These are phyloP conservation scores for Pteronura brasiliensis DNA, from an alignment of 2,113 vertebrate species.

Conservation along the genomic window DNA sequence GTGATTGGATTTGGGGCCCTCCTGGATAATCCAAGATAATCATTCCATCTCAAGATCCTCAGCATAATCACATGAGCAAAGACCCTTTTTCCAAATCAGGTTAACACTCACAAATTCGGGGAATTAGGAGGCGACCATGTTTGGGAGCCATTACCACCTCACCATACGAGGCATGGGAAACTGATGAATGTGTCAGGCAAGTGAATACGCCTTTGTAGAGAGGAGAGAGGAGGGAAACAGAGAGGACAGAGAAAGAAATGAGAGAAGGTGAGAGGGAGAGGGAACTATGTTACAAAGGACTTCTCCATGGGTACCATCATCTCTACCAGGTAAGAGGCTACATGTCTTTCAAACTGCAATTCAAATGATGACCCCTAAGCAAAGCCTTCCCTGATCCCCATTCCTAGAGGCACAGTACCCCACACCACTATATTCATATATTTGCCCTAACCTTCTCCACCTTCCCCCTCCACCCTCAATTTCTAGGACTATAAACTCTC, in stretches of 20 bases:
- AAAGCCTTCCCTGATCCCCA: not conserved
- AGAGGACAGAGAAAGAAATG: not conserved
- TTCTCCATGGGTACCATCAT: not conserved
- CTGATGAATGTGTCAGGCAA: not conserved
- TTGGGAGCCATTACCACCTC: not conserved
- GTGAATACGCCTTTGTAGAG: not conserved
- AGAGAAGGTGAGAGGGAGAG: not conserved
- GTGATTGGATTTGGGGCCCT: not conserved
- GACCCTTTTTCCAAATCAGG: not conserved
- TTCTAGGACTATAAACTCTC: not conserved
- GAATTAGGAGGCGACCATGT: not conserved
- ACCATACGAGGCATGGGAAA: not conserved
- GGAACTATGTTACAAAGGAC: not conserved
- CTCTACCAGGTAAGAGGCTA: not conserved
- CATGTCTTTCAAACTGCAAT: not conserved
- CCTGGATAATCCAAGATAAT: not conserved
- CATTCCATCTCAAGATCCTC: not conserved
- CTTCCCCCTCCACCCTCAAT: too few relatives aligned
- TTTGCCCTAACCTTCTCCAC: not conserved
- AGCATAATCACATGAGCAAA: not conserved
- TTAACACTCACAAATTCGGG: not conserved
- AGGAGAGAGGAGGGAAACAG: not conserved
- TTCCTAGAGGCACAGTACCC: not conserved
- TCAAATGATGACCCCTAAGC: not conserved
- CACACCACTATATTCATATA: not conserved